Evolutionary conservation across 2,888 invertebrate species (phyloP).

Genomic region (Eutolmus rufibarbis): DNA sequence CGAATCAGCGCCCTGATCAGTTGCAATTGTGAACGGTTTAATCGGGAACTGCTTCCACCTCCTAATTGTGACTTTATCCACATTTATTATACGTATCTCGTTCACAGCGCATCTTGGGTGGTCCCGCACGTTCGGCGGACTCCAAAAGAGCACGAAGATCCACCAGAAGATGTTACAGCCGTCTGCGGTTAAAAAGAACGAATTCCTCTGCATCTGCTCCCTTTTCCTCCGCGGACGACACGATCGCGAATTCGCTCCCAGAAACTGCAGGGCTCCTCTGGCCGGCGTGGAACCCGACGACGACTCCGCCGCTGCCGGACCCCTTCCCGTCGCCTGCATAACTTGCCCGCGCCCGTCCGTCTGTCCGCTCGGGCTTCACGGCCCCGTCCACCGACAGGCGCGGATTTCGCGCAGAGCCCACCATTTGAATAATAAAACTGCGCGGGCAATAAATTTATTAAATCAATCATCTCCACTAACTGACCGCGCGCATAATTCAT

Average conservation of each 20-base stretch:
- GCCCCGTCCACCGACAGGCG: neutral
- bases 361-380: neutral
- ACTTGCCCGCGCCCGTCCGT: neutral
- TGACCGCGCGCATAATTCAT: slow-evolving; percentile 32
- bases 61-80: slow-evolving; percentile 49
- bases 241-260: slow-evolving; percentile 27
- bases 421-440: slow-evolving; percentile 40
- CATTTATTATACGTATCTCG: slow-evolving; percentile 48
- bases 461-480: slow-evolving; percentile 42
- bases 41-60: slow-evolving; percentile 48
- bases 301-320: neutral
- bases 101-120: slow-evolving; percentile 49
- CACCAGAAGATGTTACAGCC: slow-evolving; percentile 39
- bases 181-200: slow-evolving; percentile 25
- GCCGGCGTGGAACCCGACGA: neutral
- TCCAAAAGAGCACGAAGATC: slow-evolving; percentile 47
- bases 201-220: slow-evolving; percentile 5
- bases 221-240: neutral
- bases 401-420: neutral
- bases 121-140: slow-evolving; percentile 48
- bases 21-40: slow-evolving; percentile 46
- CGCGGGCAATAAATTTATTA: slow-evolving; percentile 43
- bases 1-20: slow-evolving; percentile 42
- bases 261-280: neutral
- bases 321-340: neutral